A percentile compares a stretch with the other conserved stretches of the same genome.
Conservation (phyloP, 1,140 invertebrate species). For the Batillaria attramentaria region DNA sequence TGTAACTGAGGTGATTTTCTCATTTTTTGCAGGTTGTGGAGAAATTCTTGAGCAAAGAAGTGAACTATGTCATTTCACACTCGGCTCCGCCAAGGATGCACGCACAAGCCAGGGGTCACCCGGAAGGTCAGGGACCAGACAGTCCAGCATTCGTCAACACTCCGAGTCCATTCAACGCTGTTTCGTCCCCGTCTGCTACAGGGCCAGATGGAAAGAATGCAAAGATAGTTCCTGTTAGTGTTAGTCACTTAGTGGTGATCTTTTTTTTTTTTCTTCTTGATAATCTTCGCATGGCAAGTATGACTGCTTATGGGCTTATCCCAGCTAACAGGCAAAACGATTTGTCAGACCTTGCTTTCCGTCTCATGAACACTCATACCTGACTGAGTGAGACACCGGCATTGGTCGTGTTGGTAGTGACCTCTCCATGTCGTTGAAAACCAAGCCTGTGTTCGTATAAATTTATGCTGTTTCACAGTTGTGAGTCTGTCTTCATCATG, state of each 20-base stretch:
- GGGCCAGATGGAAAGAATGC: conserved; percentile 38
- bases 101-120: conserved; percentile 30
- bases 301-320: no score
- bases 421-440: no score
- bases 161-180: conserved; percentile 60
- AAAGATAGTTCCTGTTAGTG: conserved; percentile 46
- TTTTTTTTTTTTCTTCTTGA: not conserved
- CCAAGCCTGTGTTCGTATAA: no score
- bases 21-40: conserved; percentile 54
- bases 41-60: conserved; percentile 59
- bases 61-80: conserved; percentile 60
- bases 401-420: no score
- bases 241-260: not conserved
- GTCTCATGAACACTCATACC: no score
- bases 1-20: no score
- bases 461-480: no score
- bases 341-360: no score
- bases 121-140: conserved; percentile 38
- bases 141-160: conserved; percentile 52
- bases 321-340: no score
- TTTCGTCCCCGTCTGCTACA: conserved; percentile 42
- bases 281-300: no score
- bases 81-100: conserved; percentile 38
- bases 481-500: not conserved
- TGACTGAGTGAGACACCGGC: no score